Percentiles rank a stretch among this genome's conserved stretches.
Evolutionary conservation across 2,797 vertebrate genomes (phyloP).

Genomic region (Muraenolepis orangiensis): DNA sequence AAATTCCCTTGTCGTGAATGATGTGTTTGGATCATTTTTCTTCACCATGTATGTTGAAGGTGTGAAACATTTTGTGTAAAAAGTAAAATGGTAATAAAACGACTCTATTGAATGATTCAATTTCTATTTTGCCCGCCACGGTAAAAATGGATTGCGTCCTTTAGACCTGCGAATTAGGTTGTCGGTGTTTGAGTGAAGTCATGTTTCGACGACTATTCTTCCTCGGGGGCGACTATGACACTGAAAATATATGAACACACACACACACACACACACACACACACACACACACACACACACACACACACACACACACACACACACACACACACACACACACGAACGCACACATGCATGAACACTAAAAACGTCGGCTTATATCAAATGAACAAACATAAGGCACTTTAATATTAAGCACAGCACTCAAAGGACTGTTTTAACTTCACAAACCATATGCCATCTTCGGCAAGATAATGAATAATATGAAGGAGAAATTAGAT

Average conservation of each 20-base stretch:
- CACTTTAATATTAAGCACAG: not conserved
- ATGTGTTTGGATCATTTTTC: not conserved
- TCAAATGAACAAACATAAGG: not conserved
- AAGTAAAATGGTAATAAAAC: not conserved
- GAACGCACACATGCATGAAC: too few species aligned
- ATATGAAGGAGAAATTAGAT: slow-evolving; percentile 31
- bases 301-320: not conserved
- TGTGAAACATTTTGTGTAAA: not conserved
- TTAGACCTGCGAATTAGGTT: not conserved
- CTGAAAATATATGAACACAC: not conserved
- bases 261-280: not conserved
- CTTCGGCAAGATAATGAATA: slow-evolving; percentile 1
- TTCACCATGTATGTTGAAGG: not conserved
- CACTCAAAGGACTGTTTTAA: slow-evolving; percentile 6
- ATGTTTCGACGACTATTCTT: not conserved
- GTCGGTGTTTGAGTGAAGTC: not conserved
- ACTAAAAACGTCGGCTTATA: not conserved
- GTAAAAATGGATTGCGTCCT: not conserved
- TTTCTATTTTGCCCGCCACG: not conserved
- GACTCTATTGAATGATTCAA: not conserved
- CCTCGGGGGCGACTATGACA: not conserved
- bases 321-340: not conserved
- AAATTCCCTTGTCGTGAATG: not conserved
- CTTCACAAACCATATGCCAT: not conserved
- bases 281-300: not conserved